Conservation (phyloP, 2,797 vertebrate species). For the Lepilemur septentrionalis region DNA sequence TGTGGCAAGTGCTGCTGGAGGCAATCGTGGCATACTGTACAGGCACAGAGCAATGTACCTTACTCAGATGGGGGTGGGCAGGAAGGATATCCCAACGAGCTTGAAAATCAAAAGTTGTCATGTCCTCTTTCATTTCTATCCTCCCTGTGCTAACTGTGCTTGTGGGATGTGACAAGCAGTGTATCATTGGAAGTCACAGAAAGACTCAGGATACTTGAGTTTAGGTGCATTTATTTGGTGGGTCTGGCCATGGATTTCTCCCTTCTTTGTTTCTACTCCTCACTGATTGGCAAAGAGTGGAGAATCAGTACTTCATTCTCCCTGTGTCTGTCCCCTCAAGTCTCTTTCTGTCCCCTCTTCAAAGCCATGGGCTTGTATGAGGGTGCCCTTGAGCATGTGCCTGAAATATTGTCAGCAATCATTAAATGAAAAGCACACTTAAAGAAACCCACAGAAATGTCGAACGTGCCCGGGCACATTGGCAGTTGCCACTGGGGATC, state of each 20-base stretch:
- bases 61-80: background rate
- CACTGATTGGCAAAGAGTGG: background rate
- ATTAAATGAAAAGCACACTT: conserved; percentile 19
- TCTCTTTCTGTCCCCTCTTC: background rate
- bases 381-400: background rate
- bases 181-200: background rate
- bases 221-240: background rate
- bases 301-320: background rate
- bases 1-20: background rate
- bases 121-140: background rate
- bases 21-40: background rate
- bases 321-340: background rate
- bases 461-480: conserved; percentile 52
- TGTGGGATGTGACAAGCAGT: background rate
- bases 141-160: background rate
- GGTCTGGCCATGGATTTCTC: background rate
- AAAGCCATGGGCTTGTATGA: background rate
- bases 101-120: background rate
- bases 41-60: accelerated
- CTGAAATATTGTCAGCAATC: background rate
- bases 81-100: background rate
- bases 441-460: conserved; percentile 47
- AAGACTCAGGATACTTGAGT: background rate
- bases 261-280: background rate
- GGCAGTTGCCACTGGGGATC: conserved; percentile 46